Evolutionary conservation across 64 coral and sea anemone species (phyloP), one percentile per base, ranked within the genome.

Genomic region (Dendronephthya gigantea): DNA sequence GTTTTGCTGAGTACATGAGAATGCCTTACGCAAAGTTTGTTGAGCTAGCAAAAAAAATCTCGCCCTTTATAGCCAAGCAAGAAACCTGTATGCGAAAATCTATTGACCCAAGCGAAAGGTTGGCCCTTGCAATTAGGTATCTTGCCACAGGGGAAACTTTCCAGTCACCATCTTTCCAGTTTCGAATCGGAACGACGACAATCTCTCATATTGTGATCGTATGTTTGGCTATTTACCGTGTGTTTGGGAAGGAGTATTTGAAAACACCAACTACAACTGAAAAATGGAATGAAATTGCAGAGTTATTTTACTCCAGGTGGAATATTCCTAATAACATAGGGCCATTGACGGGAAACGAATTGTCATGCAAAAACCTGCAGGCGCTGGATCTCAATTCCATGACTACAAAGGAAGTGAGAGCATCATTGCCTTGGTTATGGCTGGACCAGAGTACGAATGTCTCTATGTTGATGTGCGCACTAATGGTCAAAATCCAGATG

Each of bases 81-180:
- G 50, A 85, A 62, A 85, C 84, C 39, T 2, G 13, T 9, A 83
- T 91, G 50, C 16, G 85, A 49, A 14, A 39, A 29, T 83, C 84
- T 15, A 91, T 91, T 30, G 68, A 45, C 45, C 85, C 90, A 19
- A 62, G 59, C 32, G 90, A 87, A 83, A 22, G 90, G 66, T 29
- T 91, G 19, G 90, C 90, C 7, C 39, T 91, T 9, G 83, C 85
- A 8, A 40, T 91, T 5, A 59, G 90, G 49, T 91, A 87, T 87
- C 40, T 91, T 10, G 90, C 90, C 19, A 86, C 90, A 27, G 85
- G 90, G 11, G 85, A 91, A 83, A 40, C 49, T 19, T 91, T 91
- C 49, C 35, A 87, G 79, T 91, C 90, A 8, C 51, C 87, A 2
- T 27, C 82, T 22, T 91, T 43, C 37, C 82, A 84, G 32, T 84